Conservation (phyloP, 2,113 vertebrate species). For the Leptocoma aspasia region DNA sequence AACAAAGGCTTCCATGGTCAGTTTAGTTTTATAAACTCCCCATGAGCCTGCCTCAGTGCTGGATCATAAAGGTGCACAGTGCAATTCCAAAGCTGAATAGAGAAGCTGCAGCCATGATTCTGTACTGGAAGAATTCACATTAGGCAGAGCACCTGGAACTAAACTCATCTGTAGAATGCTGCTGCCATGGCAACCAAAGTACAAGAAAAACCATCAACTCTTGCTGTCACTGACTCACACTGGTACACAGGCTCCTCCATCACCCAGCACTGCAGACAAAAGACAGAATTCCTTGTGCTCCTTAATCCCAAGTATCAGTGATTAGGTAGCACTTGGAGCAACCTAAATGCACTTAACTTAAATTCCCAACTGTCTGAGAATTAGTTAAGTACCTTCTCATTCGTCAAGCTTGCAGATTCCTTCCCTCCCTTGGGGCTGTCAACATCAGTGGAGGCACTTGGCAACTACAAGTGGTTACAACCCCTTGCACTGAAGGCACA, state of each 20-base stretch:
- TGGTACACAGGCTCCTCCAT: not conserved
- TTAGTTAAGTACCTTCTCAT: not conserved
- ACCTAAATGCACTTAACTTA: not conserved
- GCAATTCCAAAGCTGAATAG: not conserved
- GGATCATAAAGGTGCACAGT: not conserved
- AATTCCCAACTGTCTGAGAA: not conserved
- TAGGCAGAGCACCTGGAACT: constrained; percentile 1
- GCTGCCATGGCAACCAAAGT: constrained; percentile 40
- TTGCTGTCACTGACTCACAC: not conserved
- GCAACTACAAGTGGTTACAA: not conserved
- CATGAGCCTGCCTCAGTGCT: not conserved
- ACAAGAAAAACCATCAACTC: not conserved
- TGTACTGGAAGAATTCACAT: not conserved
- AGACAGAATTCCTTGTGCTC: not conserved
- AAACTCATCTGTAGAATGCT: not conserved
- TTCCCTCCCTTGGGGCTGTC: not conserved
- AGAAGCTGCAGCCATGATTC: not conserved
- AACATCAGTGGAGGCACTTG: not conserved
- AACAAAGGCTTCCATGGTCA: not conserved
- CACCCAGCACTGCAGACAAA: not conserved
- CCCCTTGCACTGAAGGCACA: not conserved
- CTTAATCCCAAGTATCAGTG: not conserved
- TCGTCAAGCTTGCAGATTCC: not conserved
- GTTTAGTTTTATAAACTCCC: not conserved
- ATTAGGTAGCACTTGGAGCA: not conserved